Conservation (phyloP, 2,888 invertebrate species). For the Agriopis aurantiaria region DNA sequence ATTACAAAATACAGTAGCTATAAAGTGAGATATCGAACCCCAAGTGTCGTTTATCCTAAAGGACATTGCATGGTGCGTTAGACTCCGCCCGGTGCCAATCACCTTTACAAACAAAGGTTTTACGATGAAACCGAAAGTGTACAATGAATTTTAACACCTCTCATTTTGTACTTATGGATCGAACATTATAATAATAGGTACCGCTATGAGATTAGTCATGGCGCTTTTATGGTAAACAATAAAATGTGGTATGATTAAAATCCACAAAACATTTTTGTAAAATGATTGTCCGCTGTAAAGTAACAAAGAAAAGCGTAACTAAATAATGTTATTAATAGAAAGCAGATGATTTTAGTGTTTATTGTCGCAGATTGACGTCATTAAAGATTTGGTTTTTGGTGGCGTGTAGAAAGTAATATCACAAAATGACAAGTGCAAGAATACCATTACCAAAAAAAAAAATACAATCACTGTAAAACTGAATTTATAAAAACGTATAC, state of each 20-base stretch:
- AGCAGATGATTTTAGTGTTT: slow-evolving; percentile 24
- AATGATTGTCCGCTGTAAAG: slow-evolving; percentile 36
- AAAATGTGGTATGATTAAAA: slow-evolving; percentile 39
- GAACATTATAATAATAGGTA: slow-evolving; percentile 40
- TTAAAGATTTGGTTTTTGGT: not conserved
- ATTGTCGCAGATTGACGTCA: slow-evolving; percentile 13
- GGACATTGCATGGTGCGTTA: slow-evolving; percentile 43
- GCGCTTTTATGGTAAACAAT: slow-evolving; percentile 41
- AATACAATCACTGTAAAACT: too few species aligned
- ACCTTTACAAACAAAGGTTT: slow-evolving; percentile 72
- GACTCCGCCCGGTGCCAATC: slow-evolving; percentile 56
- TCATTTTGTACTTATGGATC: slow-evolving; percentile 49
- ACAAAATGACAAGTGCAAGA: not conserved
- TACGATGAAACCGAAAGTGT: slow-evolving; percentile 69
- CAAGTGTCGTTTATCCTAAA: slow-evolving; percentile 53
- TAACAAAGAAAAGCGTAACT: slow-evolving; percentile 31
- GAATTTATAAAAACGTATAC: too few species aligned
- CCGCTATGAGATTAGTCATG: slow-evolving; percentile 42
- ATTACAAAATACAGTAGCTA: slow-evolving; percentile 12
- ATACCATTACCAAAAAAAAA: too few species aligned
- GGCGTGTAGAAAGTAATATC: not conserved
- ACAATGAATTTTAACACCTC: slow-evolving; percentile 73
- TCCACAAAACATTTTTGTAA: slow-evolving; percentile 36
- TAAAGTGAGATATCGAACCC: slow-evolving; percentile 33
- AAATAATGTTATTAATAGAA: slow-evolving; percentile 31